Evolutionary conservation across 2,113 vertebrate genomes (phyloP).

Genomic region (Equus przewalskii): DNA sequence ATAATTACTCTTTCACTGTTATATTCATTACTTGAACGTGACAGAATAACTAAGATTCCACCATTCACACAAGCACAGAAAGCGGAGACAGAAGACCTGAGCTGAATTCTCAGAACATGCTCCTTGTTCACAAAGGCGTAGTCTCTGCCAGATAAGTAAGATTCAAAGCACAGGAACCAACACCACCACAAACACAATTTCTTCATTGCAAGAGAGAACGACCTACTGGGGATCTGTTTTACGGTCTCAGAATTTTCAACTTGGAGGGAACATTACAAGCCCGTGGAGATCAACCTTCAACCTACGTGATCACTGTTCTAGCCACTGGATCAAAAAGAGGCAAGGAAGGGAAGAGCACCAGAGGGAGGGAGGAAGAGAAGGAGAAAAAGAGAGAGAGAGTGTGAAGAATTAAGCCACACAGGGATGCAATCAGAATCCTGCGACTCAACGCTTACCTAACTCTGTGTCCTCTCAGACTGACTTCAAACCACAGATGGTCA

Average conservation of each 20-base stretch:
- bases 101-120: not conserved
- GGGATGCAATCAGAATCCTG: not conserved
- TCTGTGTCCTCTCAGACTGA: not conserved
- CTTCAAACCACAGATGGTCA: not conserved
- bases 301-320: not conserved
- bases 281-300: not conserved
- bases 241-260: not conserved
- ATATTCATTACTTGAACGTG: not conserved
- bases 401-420: not conserved
- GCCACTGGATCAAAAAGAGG: not conserved
- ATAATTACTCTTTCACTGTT: not conserved
- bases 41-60: not conserved
- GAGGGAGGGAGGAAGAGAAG: not conserved
- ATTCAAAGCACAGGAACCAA: not conserved
- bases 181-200: not conserved
- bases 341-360: not conserved
- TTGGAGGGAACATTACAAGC: not conserved
- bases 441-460: not conserved
- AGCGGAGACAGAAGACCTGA: not conserved
- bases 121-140: not conserved
- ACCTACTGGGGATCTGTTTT: not conserved
- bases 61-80: not conserved
- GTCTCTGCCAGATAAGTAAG: not conserved
- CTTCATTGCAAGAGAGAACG: not conserved
- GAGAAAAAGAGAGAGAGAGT: not conserved